These are phyloP conservation scores for Apis florea DNA, from an alignment of 1,140 invertebrate species.

Conservation along the genomic window DNA sequence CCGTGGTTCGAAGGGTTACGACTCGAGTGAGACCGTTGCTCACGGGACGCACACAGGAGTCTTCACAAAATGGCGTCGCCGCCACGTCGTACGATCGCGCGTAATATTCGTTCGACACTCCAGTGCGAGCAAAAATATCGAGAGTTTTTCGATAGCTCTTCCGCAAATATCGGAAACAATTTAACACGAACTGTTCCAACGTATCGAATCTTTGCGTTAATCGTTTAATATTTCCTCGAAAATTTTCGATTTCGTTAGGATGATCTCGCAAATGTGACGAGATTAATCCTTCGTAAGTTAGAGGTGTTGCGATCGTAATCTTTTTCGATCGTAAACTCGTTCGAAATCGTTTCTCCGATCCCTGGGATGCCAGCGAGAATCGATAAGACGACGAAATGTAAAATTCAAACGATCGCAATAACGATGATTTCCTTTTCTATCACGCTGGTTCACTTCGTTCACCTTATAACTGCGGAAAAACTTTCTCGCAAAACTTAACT, in stretches of 20 bases:
- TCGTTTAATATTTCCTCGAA: background rate
- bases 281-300: background rate
- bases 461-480: constrained; percentile 23
- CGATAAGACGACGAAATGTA: background rate
- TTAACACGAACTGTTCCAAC: background rate
- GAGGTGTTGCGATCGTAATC: background rate
- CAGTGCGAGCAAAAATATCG: constrained; percentile 61
- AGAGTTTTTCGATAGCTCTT: constrained; percentile 25
- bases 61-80: constrained; percentile 73
- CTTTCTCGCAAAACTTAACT: constrained; percentile 41
- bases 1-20: constrained; percentile 52
- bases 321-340: background rate
- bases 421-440: background rate
- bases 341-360: constrained; percentile 24
- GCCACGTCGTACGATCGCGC: constrained; percentile 66
- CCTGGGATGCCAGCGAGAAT: background rate
- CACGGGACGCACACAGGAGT: constrained; percentile 55
- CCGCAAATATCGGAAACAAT: constrained; percentile 1
- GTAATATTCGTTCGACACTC: constrained; percentile 60
- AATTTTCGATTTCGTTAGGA: background rate
- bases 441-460: constrained; percentile 29
- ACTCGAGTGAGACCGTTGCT: constrained; percentile 50
- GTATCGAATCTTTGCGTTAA: background rate
- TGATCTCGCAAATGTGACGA: background rate
- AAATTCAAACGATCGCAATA: background rate